Base-by-base conservation (phyloP, 2,113 vertebrate species). In the Paradisaea rubra region DNA sequence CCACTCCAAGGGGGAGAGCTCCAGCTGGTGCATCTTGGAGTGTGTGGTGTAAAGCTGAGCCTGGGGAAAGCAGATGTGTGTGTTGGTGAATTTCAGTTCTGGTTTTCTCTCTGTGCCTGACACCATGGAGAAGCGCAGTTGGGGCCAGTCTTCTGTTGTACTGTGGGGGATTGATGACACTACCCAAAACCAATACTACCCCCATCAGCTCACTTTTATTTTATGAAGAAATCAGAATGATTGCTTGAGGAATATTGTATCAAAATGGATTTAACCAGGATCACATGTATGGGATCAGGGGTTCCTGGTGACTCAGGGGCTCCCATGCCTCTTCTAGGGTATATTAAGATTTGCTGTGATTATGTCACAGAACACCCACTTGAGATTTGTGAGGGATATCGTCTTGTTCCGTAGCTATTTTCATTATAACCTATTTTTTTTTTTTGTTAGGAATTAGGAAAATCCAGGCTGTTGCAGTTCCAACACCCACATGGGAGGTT, bases 61-160 rank as follows among this genome's bases (percentile, higher is more conserved):
- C 8, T 31, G 59, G 24, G 39, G 57, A 39, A 86, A 45, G 68
- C 16, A 12, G 25, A 27, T 1, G 2, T 15, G 9, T 2, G 20
- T 14, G 15, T 19, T 7, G 6, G 60, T 4, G 21, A 30, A 17
- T 74, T 42, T 65, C 24, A 44, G 20, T 77, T 72, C 76, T 72
- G 28, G 4, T 61, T 69, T 50, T 45, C 20, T 68, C 7, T 73
- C 5, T 5, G 35, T 0, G 1, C 42, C 11, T 59, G 25, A 8
- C 10, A 4, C 22, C 15, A 3, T 0, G 4, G 35, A 37, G 28
- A 49, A 86, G 37, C 2, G 1, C 10, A 8, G 2, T 1, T 45
- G 15, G 8, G 18, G 12, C 20, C 2, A 6, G 20, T n/a, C 11
- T 22, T 57, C 10, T 69, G 13, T 39, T 3, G 2, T 10, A 25